These are phyloP conservation scores for Numenius arquata DNA, from an alignment of 2,113 vertebrate species.

Conservation along the genomic window DNA sequence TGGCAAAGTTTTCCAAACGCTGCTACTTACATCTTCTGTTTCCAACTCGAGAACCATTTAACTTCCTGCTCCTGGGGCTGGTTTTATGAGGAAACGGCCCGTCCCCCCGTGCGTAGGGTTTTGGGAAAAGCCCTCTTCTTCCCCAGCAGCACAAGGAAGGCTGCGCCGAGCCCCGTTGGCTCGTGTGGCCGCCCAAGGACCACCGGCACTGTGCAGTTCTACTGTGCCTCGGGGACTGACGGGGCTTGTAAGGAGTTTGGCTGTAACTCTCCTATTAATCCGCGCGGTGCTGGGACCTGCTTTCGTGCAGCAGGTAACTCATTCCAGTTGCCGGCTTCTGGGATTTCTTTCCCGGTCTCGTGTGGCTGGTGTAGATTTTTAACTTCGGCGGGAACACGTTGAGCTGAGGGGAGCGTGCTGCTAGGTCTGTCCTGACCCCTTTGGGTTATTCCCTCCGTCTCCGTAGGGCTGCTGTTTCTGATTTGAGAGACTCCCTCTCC, in stretches of 20 bases:
- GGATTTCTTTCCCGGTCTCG: neutral
- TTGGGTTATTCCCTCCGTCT: neutral
- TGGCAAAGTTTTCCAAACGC: slow-evolving; percentile 35
- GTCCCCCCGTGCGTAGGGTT: neutral
- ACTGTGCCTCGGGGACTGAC: neutral
- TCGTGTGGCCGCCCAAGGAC: neutral
- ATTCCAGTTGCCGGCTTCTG: neutral
- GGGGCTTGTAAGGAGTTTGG: neutral
- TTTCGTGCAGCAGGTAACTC: slow-evolving; percentile 17
- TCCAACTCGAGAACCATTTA: neutral
- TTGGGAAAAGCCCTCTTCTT: neutral
- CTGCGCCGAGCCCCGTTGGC: neutral
- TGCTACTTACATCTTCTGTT: slow-evolving; percentile 37
- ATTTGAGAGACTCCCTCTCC: neutral
- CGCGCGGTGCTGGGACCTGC: neutral
- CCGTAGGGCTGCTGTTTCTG: neutral
- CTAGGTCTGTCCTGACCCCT: neutral
- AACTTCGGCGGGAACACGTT: rapidly evolving
- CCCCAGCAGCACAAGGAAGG: rapidly evolving
- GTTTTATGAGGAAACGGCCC: neutral
- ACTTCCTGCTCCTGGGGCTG: slow-evolving; percentile 26
- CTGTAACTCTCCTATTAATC: neutral
- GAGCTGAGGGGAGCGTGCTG: neutral
- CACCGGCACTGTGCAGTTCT: neutral
- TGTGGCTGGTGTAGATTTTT: neutral